phyloP scores from a whole-genome alignment of 1,140 invertebrate species.

The Trachelipus rathkii region DNA sequence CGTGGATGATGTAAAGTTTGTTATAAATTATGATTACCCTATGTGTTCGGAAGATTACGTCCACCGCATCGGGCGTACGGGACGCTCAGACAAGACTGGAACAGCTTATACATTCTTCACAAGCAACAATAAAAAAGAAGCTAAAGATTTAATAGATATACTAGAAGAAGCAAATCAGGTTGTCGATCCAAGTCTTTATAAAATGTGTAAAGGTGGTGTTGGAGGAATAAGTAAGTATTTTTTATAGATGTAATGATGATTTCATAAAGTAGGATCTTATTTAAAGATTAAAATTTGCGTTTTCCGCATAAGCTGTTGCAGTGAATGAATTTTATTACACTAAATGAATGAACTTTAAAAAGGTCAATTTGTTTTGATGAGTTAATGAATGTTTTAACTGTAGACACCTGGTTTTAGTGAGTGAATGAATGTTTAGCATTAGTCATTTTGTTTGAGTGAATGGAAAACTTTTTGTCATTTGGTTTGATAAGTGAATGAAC shows the following conservation, averaged over 20 bases:
- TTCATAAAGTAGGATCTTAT: constrained; percentile 35
- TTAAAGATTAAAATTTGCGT: not conserved
- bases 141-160: constrained; percentile 84
- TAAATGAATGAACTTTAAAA: too few relatives aligned
- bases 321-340: not conserved
- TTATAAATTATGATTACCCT: too few relatives aligned
- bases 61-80: constrained; percentile 94
- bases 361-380: too few relatives aligned
- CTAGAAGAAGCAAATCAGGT: constrained; percentile 91
- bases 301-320: not conserved
- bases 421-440: too few relatives aligned
- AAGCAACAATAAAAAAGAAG: constrained; percentile 80
- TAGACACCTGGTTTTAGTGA: too few relatives aligned
- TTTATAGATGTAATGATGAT: too few relatives aligned
- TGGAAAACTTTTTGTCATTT: too few relatives aligned
- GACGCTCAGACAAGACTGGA: constrained; percentile 82
- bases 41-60: too few relatives aligned
- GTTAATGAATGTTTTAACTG: too few relatives aligned
- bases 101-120: constrained; percentile 99
- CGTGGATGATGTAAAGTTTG: too few relatives aligned
- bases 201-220: constrained; percentile 49
- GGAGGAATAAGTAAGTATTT: constrained; percentile 42
- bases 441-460: too few relatives aligned
- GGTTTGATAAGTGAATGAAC: too few relatives aligned
- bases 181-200: constrained; percentile 45